Evolutionary conservation across 2,888 invertebrate species (phyloP).

Genomic region (Phania funesta): DNA sequence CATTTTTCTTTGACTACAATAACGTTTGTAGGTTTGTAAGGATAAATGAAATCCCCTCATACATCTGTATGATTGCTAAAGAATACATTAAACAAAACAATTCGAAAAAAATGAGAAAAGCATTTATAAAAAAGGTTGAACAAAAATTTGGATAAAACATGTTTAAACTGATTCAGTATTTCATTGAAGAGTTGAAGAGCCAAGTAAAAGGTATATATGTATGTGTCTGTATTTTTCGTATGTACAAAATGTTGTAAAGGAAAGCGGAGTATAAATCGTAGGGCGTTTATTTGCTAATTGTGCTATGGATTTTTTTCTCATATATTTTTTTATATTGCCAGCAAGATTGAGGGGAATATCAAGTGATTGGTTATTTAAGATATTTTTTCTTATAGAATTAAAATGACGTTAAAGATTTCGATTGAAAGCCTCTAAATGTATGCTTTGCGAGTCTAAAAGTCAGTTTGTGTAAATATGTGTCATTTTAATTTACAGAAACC

Average conservation of each 20-base stretch:
- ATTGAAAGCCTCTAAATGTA: too few species aligned
- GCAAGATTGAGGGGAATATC: too few species aligned
- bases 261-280: not conserved
- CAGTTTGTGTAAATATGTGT: too few species aligned
- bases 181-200: not conserved
- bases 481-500: too few species aligned
- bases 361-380: too few species aligned
- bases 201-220: not conserved
- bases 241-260: not conserved
- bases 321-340: too few species aligned
- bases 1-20: constrained; percentile 29
- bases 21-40: not conserved
- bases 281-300: constrained; percentile 40
- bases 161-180: constrained; percentile 16
- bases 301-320: not conserved
- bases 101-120: not conserved
- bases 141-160: constrained; percentile 12
- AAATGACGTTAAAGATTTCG: too few species aligned
- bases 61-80: not conserved
- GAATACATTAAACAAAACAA: not conserved
- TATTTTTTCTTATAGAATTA: too few species aligned
- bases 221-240: too few species aligned
- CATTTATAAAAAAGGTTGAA: not conserved
- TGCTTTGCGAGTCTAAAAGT: too few species aligned
- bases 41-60: constrained; percentile 16